Base-by-base conservation (phyloP, 2,888 invertebrate species). In the Clunio marinus region DNA sequence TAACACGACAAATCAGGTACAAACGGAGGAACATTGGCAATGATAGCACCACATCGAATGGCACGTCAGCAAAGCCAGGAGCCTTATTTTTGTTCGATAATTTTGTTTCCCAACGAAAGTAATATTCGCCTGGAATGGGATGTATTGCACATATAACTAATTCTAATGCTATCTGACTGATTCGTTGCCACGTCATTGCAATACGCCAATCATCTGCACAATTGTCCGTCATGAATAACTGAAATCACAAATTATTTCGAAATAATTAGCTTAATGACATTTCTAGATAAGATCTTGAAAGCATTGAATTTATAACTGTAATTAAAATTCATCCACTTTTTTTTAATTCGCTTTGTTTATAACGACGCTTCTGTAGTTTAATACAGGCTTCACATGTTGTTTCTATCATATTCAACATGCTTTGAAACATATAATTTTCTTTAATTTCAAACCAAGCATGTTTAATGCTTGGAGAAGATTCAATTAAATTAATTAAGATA, bases 211-310 rank as follows among this genome's bases (percentile, higher is more conserved):
- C 99, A 80, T 99, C 99, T 73, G 98, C 96, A 83, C 97, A 97
- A 85, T 99, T 99, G 86, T 99, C 98, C 83, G 98, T 96, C 92
- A 98, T 97, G 85, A 98, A 99, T 83, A 99, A 87, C 97, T 99
- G 86, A n/a, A n/a, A n/a, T n/a, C n/a, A n/a, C n/a, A n/a, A n/a
- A n/a, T n/a, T n/a, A n/a, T n/a, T n/a, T n/a, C n/a, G n/a, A n/a
- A n/a, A n/a, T n/a, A n/a, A n/a, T n/a, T n/a, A n/a, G n/a, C n/a
- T n/a, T n/a, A n/a, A n/a, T n/a, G n/a, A n/a, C n/a, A n/a, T n/a
- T n/a, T n/a, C n/a, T n/a, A n/a, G n/a, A n/a, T n/a, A n/a, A n/a
- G n/a, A n/a, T n/a, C n/a, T n/a, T n/a, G n/a, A n/a, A n/a, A n/a
- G n/a, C n/a, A n/a, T n/a, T n/a, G n/a, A n/a, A n/a, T n/a, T n/a